Conservation (phyloP, 2,888 invertebrate genomes). For the Lasius fuliginosus region DNA sequence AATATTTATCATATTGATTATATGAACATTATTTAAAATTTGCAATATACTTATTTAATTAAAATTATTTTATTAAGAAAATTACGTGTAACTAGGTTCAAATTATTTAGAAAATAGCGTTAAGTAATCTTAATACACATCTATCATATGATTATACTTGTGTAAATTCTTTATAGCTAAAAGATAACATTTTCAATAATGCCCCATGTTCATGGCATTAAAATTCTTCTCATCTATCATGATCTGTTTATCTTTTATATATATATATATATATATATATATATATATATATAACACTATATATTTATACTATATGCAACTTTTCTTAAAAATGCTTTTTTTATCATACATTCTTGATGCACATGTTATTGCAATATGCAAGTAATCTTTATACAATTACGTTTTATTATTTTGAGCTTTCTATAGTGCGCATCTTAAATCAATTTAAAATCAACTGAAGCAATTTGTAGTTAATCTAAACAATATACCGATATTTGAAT, state of each 20-base stretch:
- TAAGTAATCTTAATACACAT: conserved; percentile 13
- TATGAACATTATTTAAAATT: conserved; percentile 6
- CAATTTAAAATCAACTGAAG: not conserved
- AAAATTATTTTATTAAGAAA: conserved; percentile 20
- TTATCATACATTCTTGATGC: not conserved
- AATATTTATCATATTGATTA: not conserved
- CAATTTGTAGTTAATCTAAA: not conserved
- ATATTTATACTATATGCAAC: not conserved
- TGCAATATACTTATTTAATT: not conserved
- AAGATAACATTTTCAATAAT: not conserved
- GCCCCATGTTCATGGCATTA: not conserved
- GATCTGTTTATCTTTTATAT: not conserved
- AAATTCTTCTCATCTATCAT: not conserved
- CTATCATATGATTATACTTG: not conserved
- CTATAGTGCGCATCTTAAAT: conserved; percentile 3
- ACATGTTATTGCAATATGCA: not conserved
- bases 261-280: not conserved
- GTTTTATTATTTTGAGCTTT: not conserved
- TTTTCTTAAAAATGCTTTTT: not conserved
- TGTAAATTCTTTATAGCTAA: not conserved
- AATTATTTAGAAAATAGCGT: no score
- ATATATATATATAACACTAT: not conserved
- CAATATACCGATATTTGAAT: not conserved
- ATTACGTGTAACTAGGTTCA: no score
- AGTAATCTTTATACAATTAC: not conserved